These are phyloP conservation scores for Emydoidea blandingii DNA, from an alignment of 2,797 vertebrate genomes.

Conservation along the genomic window DNA sequence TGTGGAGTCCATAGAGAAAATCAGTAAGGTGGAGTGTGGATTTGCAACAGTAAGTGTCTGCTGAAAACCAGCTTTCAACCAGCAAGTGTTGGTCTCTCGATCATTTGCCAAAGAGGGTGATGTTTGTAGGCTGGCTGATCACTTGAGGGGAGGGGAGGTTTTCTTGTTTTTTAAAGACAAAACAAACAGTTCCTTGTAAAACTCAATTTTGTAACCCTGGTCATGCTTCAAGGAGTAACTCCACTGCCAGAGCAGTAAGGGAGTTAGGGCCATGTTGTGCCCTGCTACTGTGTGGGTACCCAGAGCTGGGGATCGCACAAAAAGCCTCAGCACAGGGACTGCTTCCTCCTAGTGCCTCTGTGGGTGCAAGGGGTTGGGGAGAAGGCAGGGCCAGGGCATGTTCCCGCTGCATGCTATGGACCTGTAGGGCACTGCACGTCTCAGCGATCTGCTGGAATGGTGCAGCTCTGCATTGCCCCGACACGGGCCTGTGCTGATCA, in stretches of 20 bases:
- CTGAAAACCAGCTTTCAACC: background rate
- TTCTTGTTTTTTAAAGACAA: background rate
- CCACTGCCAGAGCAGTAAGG: background rate
- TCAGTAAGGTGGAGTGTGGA: slow-evolving; percentile 93
- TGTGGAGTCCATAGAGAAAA: slow-evolving; percentile 94
- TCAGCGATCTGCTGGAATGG: background rate
- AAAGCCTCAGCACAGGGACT: background rate
- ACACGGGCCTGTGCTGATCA: background rate
- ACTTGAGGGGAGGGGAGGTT: background rate
- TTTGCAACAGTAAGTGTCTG: slow-evolving; percentile 91
- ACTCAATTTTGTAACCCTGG: background rate
- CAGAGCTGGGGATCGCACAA: background rate
- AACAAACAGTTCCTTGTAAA: background rate
- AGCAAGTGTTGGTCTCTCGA: background rate
- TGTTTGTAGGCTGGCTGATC: background rate
- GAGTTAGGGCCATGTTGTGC: background rate
- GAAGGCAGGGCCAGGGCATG: background rate
- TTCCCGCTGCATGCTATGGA: background rate
- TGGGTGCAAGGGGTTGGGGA: background rate
- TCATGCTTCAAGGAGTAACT: background rate
- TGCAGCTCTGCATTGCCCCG: background rate
- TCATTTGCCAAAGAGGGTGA: background rate
- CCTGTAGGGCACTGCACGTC: background rate
- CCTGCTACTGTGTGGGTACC: background rate
- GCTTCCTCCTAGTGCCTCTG: background rate